Conservation (phyloP, 37 sponge, comb jelly and placozoan species). For the Halisarca cf. caerulea region DNA sequence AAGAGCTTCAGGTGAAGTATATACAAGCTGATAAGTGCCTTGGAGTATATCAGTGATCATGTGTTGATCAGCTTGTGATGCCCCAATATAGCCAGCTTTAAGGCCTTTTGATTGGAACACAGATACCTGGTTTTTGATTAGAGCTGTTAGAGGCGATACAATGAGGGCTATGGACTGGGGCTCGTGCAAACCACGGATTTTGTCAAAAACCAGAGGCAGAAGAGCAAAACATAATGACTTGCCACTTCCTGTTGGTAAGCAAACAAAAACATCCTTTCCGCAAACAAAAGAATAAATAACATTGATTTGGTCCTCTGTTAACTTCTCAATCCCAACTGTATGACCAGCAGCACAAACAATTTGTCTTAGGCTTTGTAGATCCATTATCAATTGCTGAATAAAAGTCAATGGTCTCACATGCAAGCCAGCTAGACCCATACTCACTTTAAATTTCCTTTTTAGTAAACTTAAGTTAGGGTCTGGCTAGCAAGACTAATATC, state of each 20-base stretch:
- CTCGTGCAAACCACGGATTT: background rate
- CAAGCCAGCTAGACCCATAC: no score
- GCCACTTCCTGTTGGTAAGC: constrained; percentile 47
- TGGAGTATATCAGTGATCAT: background rate
- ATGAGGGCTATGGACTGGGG: background rate
- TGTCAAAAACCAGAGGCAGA: constrained; percentile 20
- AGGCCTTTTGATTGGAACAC: background rate
- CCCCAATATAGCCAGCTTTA: background rate
- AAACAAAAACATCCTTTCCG: constrained; percentile 40
- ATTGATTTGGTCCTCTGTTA: background rate
- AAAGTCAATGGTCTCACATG: no score
- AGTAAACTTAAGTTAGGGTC: no score
- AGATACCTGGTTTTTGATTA: background rate
- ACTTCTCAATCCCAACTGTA: background rate
- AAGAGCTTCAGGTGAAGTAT: background rate
- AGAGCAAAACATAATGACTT: constrained; percentile 44
- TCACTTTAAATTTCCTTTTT: no score
- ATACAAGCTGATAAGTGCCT: background rate
- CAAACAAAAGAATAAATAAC: constrained; percentile 15
- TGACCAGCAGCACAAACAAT: background rate
- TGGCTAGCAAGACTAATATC: no score
- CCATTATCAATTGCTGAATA: no score
- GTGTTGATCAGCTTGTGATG: background rate
- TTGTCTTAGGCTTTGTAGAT: background rate
- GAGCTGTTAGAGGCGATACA: background rate